Percentiles rank a stretch among this genome's conserved stretches.
These are phyloP conservation scores for Perca schrenkii DNA, from an alignment of 2,113 vertebrate species.

Conservation along the genomic window DNA sequence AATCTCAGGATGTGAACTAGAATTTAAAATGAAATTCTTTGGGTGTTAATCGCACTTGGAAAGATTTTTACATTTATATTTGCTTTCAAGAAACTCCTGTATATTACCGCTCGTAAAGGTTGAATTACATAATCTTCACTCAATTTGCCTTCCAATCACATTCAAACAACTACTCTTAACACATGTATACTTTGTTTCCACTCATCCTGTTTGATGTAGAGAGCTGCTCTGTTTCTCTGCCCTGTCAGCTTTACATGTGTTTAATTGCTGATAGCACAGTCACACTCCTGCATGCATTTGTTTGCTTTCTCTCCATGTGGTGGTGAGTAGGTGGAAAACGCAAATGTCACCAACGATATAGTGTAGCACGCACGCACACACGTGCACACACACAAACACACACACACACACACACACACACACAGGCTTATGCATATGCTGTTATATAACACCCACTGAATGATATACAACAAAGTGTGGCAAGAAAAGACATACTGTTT, in stretches of 20 bases:
- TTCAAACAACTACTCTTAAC: background rate
- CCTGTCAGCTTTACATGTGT: constrained; percentile 27
- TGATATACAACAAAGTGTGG: background rate
- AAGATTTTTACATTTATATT: background rate
- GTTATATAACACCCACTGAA: constrained; percentile 23
- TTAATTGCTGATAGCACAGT: constrained; percentile 37
- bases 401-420: constrained; percentile 1
- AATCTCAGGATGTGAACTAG: background rate
- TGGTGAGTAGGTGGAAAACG: constrained; percentile 54
- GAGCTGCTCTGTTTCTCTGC: constrained; percentile 6
- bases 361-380: constrained; percentile 3
- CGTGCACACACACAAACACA: too few species aligned
- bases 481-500: background rate
- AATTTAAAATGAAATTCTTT: background rate
- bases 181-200: background rate
- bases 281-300: constrained; percentile 46
- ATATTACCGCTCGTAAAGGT: background rate
- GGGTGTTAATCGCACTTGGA: background rate
- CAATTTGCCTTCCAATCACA: background rate
- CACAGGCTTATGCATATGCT: constrained; percentile 36
- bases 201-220: background rate
- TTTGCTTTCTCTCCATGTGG: constrained; percentile 53
- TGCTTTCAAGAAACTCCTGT: background rate
- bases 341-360: constrained; percentile 47
- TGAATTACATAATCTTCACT: background rate